Percentiles rank a stretch among this genome's conserved stretches.
Conservation (phyloP, 2,888 invertebrate species). For the Chymomyza amoena region DNA sequence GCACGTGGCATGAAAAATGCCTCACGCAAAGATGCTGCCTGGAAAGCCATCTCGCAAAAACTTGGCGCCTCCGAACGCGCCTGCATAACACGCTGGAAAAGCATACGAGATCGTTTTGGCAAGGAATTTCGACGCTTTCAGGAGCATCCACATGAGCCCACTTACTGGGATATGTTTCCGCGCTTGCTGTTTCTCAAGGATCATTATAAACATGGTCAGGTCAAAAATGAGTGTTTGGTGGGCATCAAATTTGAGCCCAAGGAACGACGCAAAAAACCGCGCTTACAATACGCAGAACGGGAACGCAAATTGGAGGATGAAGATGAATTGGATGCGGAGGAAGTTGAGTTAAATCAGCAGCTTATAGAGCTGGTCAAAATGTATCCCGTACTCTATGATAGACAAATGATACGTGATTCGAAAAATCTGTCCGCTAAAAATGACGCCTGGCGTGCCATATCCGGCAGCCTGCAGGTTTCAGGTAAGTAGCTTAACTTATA, state of each 20-base stretch:
- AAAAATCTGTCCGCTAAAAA: slow-evolving; percentile 73
- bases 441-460: slow-evolving; percentile 69
- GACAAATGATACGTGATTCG: slow-evolving; percentile 71
- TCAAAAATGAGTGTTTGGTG: slow-evolving; percentile 56
- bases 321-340: slow-evolving; percentile 46
- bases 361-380: slow-evolving; percentile 68
- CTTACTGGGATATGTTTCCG: slow-evolving; percentile 74
- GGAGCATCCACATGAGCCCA: slow-evolving; percentile 62
- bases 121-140: slow-evolving; percentile 71
- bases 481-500: slow-evolving; percentile 42
- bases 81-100: slow-evolving; percentile 75
- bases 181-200: slow-evolving; percentile 68
- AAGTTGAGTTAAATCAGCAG: slow-evolving; percentile 59
- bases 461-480: slow-evolving; percentile 60
- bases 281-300: slow-evolving; percentile 25
- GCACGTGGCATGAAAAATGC: slow-evolving; percentile 64
- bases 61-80: slow-evolving; percentile 71
- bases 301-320: slow-evolving; percentile 31
- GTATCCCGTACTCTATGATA: slow-evolving; percentile 71
- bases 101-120: slow-evolving; percentile 73
- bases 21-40: slow-evolving; percentile 66
- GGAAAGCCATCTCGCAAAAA: slow-evolving; percentile 62
- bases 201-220: slow-evolving; percentile 74
- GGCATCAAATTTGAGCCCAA: slow-evolving; percentile 64
- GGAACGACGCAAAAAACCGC: slow-evolving; percentile 35